phyloP scores from a whole-genome alignment of 2,113 vertebrate species.

The Lanius ludovicianus region DNA sequence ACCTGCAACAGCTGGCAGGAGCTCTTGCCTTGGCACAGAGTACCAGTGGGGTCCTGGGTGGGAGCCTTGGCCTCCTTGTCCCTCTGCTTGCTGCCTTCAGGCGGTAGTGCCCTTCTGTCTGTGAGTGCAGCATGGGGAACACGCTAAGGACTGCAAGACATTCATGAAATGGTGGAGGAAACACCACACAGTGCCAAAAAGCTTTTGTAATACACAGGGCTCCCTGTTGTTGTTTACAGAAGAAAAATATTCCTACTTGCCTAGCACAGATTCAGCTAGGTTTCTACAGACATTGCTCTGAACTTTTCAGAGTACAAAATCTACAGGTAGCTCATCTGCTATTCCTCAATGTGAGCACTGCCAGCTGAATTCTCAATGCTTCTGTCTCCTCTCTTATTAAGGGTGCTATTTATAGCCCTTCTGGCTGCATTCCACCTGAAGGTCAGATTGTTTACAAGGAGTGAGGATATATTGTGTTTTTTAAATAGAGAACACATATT shows the following conservation, averaged over 20 bases:
- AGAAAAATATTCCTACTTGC: not conserved
- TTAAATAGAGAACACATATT: conserved; percentile 67
- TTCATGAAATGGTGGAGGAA: not conserved
- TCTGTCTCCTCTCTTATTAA: conserved; percentile 21
- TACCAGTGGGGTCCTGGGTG: no score
- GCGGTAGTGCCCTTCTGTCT: not conserved
- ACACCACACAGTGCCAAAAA: not conserved
- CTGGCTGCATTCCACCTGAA: conserved; percentile 69
- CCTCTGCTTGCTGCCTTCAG: not conserved
- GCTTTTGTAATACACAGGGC: not conserved
- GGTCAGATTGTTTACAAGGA: conserved; percentile 72
- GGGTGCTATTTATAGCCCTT: conserved; percentile 70
- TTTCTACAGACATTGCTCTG: not conserved
- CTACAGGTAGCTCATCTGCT: conserved; percentile 22
- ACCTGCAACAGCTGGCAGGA: not conserved
- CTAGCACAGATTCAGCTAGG: not conserved
- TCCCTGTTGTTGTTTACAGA: not conserved
- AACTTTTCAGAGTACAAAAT: not conserved
- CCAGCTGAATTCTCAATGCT: not conserved
- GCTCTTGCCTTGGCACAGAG: not conserved
- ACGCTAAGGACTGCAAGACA: rapidly evolving
- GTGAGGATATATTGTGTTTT: conserved; percentile 66
- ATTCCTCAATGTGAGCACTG: not conserved
- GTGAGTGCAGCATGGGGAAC: not conserved
- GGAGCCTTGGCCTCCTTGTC: not conserved